A percentile compares a stretch with the other conserved stretches of the same genome.
These are phyloP conservation scores for Panzeria rudis DNA, from an alignment of 2,888 invertebrate species.

Conservation along the genomic window DNA sequence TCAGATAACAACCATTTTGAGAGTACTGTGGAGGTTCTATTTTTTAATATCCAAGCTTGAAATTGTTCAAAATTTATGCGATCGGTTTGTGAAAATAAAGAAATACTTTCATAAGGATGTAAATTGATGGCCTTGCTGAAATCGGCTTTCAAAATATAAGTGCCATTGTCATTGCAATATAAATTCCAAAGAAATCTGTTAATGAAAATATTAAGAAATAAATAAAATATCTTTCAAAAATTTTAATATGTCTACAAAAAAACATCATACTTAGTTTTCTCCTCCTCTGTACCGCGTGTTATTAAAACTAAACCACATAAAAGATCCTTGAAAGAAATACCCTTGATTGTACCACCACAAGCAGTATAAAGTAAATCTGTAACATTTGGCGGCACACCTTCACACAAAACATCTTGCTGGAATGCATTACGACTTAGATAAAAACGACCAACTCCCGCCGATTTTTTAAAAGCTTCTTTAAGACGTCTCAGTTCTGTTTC, in stretches of 20 bases:
- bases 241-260: not conserved
- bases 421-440: conserved; percentile 90
- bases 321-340: conserved; percentile 92
- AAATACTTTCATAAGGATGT: conserved; percentile 79
- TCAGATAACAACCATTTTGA: conserved; percentile 93
- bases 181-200: conserved; percentile 91
- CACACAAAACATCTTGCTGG: conserved; percentile 93
- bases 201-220: conserved; percentile 7
- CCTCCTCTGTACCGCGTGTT: conserved; percentile 92
- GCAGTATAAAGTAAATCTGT: conserved; percentile 93
- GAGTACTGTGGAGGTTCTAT: conserved; percentile 91
- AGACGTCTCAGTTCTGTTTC: conserved; percentile 93
- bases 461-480: conserved; percentile 94
- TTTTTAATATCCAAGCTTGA: conserved; percentile 90
- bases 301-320: conserved; percentile 93
- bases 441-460: conserved; percentile 88
- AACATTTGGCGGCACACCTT: conserved; percentile 91
- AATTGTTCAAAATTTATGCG: conserved; percentile 90
- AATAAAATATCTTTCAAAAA: not conserved
- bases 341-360: conserved; percentile 92
- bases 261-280: conserved; percentile 87
- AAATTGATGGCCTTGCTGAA: conserved; percentile 87
- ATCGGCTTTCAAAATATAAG: conserved; percentile 89
- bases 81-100: conserved; percentile 84
- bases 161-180: conserved; percentile 92